Evolutionary conservation across 2,888 invertebrate genomes (phyloP), one percentile per base, ranked within the genome.

Genomic region (Watsonalla cultraria): DNA sequence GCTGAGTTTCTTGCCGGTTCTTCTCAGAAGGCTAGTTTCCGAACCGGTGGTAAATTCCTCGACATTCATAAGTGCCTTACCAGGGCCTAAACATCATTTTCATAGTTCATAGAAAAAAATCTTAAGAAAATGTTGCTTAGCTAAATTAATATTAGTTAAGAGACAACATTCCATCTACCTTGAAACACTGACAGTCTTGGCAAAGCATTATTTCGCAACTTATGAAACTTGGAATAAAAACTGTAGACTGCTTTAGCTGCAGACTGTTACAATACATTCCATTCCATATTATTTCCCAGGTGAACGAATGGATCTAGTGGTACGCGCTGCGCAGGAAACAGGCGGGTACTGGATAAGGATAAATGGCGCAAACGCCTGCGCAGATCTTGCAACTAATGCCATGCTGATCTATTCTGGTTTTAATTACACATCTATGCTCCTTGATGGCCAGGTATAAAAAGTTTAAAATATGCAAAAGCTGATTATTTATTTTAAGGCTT

Each of bases 301-400:
- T 0, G 94, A 94, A 70, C 86, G 94, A 15, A 92, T 92, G 78
- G 94, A 94, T 62, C 91, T 94, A 7, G 86, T 94, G 0, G 68
- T 94, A 5, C 80, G 86, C 7, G 90, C 93, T 0, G 80, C 90
- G 45, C 90, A 91, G 64, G 70, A 80, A 2, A 72, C 80, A 5
- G 89, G 87, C 0, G 92, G 91, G 0, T 94, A 93, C 65, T 92
- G 92, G 91, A 66, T 94, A 34, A 80, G 84, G 42, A 82, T 92
- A 13, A 78, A 79, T 8, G 94, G 93, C 0, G 77, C 78, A 37
- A 87, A 88, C 56, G 86, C 84, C 47, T 94, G 94, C 78, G 83
- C 78, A 54, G 74, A 76, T 2, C 64, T 90, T 13, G 64, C 59
- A 0, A 78, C 88, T 2, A 76, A 77, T 47, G 84, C 86, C 1